Conservation (phyloP, 2,888 invertebrate species). For the Anthrax anthrax region DNA sequence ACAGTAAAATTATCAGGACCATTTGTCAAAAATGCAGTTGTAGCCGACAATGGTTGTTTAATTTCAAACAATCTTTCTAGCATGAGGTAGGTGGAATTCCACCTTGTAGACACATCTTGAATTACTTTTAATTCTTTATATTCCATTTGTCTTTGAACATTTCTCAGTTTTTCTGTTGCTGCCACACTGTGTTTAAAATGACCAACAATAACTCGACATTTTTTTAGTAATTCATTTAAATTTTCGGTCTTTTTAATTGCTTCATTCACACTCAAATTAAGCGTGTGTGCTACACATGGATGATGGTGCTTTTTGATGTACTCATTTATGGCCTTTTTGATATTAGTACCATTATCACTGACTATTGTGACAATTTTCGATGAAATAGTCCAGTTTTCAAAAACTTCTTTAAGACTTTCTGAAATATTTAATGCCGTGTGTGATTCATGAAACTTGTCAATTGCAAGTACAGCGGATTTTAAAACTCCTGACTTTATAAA, state of each 20-base stretch:
- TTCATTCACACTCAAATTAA: neutral
- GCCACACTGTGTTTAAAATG: constrained; percentile 6
- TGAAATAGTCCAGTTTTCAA: neutral
- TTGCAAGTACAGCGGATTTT: no score
- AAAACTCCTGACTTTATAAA: no score
- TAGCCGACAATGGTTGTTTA: constrained; percentile 4
- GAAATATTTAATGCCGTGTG: neutral
- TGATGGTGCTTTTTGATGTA: constrained; percentile 4
- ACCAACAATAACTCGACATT: neutral
- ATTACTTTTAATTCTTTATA: constrained; percentile 2
- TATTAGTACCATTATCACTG: constrained; percentile 5
- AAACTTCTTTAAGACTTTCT: neutral
- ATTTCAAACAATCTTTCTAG: constrained; percentile 1
- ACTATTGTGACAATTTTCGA: constrained; percentile 2
- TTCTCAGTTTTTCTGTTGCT: constrained; percentile 1
- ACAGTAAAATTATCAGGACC: neutral
- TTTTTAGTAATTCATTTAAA: no score
- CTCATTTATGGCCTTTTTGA: constrained; percentile 2
- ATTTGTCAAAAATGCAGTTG: constrained; percentile 2
- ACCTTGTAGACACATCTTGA: constrained; percentile 7
- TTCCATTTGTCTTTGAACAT: constrained; percentile 2
- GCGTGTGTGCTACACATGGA: constrained; percentile 5
- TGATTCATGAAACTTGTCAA: no score
- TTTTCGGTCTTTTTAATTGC: no score
- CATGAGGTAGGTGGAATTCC: constrained; percentile 8